Percentiles rank a stretch among this genome's conserved stretches.
These are phyloP conservation scores for Heliconius charithonia DNA, from an alignment of 2,888 invertebrate species.

Conservation along the genomic window DNA sequence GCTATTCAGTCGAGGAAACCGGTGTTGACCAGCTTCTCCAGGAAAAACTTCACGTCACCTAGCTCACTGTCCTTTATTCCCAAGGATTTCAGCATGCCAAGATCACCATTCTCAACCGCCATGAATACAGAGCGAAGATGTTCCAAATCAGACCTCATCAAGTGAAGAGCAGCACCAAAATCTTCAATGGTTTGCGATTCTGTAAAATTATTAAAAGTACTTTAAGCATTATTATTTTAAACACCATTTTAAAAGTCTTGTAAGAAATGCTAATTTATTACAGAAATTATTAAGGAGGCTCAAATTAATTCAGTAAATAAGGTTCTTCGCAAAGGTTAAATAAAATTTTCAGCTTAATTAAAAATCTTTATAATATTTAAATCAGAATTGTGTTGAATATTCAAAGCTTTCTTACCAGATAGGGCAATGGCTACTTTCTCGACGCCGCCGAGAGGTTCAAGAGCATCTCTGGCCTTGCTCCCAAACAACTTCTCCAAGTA, in stretches of 20 bases:
- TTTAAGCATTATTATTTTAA: not conserved
- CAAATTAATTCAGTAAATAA: slow-evolving; percentile 18
- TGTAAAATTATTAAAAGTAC: slow-evolving; percentile 62
- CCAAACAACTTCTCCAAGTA: slow-evolving; percentile 98
- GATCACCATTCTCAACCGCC: slow-evolving; percentile 97
- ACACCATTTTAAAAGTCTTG: not conserved
- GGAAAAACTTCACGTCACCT: slow-evolving; percentile 97
- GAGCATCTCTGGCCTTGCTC: slow-evolving; percentile 95
- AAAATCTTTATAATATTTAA: slow-evolving; percentile 1
- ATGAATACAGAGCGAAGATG: slow-evolving; percentile 97
- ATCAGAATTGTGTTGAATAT: not conserved
- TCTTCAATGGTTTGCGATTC: slow-evolving; percentile 98
- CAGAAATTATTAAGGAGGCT: not conserved
- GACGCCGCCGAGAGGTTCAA: slow-evolving; percentile 96
- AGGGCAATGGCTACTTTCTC: slow-evolving; percentile 97
- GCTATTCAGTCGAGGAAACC: slow-evolving; percentile 96
- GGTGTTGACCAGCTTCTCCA: slow-evolving; percentile 97
- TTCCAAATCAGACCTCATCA: slow-evolving; percentile 94
- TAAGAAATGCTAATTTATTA: not conserved
- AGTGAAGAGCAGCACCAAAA: slow-evolving; percentile 93
- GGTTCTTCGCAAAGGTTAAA: not conserved
- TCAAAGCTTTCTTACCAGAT: slow-evolving; percentile 86
- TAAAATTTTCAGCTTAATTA: slow-evolving; percentile 3
- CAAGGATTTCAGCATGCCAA: slow-evolving; percentile 96
- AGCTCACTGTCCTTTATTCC: slow-evolving; percentile 98